A percentile compares a stretch with the other conserved stretches of the same genome.
phyloP scores from a whole-genome alignment of 1,140 invertebrate species.

The Asbolus verrucosus region DNA sequence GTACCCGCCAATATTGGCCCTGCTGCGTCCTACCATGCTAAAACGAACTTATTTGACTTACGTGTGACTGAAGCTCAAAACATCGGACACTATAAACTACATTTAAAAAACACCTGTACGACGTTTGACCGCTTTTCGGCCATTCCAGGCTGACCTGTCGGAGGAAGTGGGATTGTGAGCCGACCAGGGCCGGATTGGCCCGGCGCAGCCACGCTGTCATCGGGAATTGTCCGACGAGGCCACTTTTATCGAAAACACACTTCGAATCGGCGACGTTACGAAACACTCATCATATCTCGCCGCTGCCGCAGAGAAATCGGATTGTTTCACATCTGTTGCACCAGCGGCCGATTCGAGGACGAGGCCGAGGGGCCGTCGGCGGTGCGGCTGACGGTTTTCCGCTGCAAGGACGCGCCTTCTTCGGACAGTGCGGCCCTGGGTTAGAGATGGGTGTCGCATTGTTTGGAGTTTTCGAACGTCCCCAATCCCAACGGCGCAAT shows the following conservation, averaged over 20 bases:
- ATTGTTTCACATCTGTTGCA: neutral
- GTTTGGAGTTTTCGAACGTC: neutral
- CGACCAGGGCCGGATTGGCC: conserved; percentile 54
- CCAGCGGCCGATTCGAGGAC: neutral
- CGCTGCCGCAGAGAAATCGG: neutral
- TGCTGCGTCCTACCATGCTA: conserved; percentile 21
- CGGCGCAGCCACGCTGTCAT: conserved; percentile 27
- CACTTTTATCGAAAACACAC: neutral
- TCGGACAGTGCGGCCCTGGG: conserved; percentile 21
- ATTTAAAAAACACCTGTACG: conserved; percentile 64
- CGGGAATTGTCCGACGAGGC: neutral
- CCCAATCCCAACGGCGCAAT: conserved; percentile 4
- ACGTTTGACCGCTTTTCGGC: conserved; percentile 65
- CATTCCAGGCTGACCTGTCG: conserved; percentile 64
- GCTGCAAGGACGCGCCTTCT: no score
- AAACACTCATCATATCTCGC: no score
- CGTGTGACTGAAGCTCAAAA: conserved; percentile 49
- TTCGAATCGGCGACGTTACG: neutral
- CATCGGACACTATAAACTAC: conserved; percentile 59
- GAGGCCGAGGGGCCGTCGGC: neutral
- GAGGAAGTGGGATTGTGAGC: conserved; percentile 63
- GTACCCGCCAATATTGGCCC: conserved; percentile 41
- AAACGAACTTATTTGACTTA: conserved; percentile 48
- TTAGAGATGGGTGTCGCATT: conserved; percentile 27
- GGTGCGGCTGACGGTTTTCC: neutral